A percentile compares a stretch with the other conserved stretches of the same genome.
These are phyloP conservation scores for Troilus luridus DNA, from an alignment of 2,888 invertebrate species.

Conservation along the genomic window DNA sequence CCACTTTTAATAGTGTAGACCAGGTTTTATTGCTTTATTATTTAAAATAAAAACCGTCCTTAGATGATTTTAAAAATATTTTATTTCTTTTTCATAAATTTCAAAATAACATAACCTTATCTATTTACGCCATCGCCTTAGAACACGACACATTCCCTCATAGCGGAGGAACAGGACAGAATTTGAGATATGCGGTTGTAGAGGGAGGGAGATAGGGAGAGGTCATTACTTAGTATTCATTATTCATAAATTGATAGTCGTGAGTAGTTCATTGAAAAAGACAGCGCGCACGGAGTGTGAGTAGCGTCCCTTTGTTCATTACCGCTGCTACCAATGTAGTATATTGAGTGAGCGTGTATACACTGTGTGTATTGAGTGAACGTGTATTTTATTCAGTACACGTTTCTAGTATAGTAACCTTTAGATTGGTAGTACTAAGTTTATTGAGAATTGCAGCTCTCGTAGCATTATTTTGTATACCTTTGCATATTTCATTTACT, in stretches of 20 bases:
- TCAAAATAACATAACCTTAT: too few relatives aligned
- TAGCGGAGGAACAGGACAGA: neutral
- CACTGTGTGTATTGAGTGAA: too few relatives aligned
- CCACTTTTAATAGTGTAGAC: too few relatives aligned
- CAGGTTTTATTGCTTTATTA: too few relatives aligned
- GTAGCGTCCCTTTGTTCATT: neutral
- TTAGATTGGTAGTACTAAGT: too few relatives aligned
- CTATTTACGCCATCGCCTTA: too few relatives aligned
- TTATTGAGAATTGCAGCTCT: too few relatives aligned
- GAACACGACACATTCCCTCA: neutral
- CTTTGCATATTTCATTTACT: too few relatives aligned
- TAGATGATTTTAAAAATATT: too few relatives aligned
- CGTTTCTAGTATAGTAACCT: neutral
- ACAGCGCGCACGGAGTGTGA: neutral
- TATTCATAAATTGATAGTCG: slow-evolving; percentile 26
- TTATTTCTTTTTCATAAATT: too few relatives aligned
- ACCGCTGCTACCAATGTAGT: neutral
- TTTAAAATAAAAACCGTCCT: too few relatives aligned
- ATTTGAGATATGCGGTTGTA: neutral
- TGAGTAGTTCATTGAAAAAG: slow-evolving; percentile 11
- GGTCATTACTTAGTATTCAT: neutral
- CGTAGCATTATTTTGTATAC: too few relatives aligned
- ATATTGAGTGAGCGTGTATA: neutral
- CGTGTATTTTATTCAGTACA: neutral
- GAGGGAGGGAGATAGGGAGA: neutral